Evolutionary conservation across 2,797 vertebrate species (phyloP).

Genomic region (Tenualosa ilisha): DNA sequence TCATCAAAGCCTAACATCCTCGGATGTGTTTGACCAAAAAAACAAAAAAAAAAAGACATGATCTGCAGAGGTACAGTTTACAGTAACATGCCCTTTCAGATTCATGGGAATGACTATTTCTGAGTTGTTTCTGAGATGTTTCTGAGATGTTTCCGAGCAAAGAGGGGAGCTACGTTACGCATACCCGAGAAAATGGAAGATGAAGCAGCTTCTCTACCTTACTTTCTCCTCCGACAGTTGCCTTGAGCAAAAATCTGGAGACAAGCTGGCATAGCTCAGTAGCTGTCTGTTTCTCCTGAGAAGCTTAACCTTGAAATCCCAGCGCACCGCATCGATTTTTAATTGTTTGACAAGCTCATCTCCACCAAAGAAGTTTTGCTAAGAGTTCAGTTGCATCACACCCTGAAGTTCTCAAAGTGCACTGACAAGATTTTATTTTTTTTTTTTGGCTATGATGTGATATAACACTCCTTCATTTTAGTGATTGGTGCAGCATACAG

Average conservation of each 20-base stretch:
- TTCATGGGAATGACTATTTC: neutral
- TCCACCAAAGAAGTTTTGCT: slow-evolving; percentile 8
- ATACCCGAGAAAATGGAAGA: slow-evolving; percentile 5
- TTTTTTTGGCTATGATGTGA: neutral
- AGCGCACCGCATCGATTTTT: slow-evolving; percentile 10
- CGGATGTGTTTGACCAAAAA: neutral
- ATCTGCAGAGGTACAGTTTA: neutral
- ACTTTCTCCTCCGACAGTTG: slow-evolving; percentile 28
- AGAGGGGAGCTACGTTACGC: neutral
- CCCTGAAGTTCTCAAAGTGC: neutral
- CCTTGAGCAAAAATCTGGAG: slow-evolving; percentile 29
- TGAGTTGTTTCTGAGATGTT: neutral
- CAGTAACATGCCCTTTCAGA: neutral
- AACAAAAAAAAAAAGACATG: no score
- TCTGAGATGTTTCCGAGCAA: neutral
- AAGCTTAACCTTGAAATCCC: slow-evolving; percentile 39
- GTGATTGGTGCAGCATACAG: neutral
- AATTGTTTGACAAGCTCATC: slow-evolving; percentile 34
- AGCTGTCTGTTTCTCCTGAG: slow-evolving; percentile 18
- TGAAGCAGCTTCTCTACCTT: neutral
- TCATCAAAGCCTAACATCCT: neutral
- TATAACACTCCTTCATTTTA: neutral
- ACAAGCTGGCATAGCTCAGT: slow-evolving; percentile 27
- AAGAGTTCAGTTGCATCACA: slow-evolving; percentile 18
- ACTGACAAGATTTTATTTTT: neutral